Evolutionary conservation across 2,113 vertebrate genomes (phyloP).

Genomic region (Boleophthalmus pectinirostris): DNA sequence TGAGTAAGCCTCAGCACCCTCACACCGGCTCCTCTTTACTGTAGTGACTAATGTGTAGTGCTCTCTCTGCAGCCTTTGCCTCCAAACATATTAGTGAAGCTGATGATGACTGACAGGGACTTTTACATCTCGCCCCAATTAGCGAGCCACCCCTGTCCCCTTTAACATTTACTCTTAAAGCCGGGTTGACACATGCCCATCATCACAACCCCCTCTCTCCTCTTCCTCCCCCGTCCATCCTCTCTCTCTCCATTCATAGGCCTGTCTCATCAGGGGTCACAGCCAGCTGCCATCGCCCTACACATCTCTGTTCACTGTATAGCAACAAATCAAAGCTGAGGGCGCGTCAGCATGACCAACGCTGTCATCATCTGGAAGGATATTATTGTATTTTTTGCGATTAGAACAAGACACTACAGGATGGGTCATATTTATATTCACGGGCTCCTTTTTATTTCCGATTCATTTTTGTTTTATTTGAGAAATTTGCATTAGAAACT

Average conservation of each 20-base stretch:
- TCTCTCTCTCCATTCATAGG: not conserved
- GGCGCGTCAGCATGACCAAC: conserved; percentile 3
- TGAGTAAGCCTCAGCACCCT: not conserved
- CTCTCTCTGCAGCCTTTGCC: conserved; percentile 56
- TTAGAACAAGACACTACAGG: not conserved
- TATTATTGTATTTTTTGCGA: not conserved
- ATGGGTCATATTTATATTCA: not conserved
- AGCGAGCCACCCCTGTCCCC: conserved; percentile 45
- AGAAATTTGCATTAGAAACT: not conserved
- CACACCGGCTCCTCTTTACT: conserved; percentile 4
- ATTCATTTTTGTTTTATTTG: not conserved
- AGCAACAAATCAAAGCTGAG: conserved; percentile 7
- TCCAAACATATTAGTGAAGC: conserved; percentile 66
- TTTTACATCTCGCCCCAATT: conserved; percentile 72
- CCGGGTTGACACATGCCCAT: conserved; percentile 61
- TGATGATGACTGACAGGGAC: conserved; percentile 67
- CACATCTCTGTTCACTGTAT: conserved; percentile 9
- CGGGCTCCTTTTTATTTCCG: not conserved
- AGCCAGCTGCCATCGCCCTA: conserved; percentile 51
- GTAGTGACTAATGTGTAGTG: conserved; percentile 46
- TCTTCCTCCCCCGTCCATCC: conserved; percentile 10
- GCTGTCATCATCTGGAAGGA: not conserved
- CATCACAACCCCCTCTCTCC: conserved; percentile 29
- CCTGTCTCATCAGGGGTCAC: conserved; percentile 55
- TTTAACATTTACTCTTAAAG: conserved; percentile 35